phyloP scores from a whole-genome alignment of 92 coral and sea anemone species.

The Epizoanthus rinbou region DNA sequence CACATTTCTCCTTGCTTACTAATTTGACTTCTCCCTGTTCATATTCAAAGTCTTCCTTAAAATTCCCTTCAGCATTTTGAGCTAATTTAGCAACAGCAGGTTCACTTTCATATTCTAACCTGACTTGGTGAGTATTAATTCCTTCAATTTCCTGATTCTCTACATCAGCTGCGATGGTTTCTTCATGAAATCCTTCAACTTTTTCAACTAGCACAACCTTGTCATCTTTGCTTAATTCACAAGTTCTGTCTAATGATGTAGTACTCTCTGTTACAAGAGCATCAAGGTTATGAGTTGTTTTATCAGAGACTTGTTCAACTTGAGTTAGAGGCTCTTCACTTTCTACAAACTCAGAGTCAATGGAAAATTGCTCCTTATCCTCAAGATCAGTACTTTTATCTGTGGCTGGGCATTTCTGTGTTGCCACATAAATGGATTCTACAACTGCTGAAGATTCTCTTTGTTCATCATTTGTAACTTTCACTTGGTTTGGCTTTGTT shows the following conservation, averaged over 20 bases:
- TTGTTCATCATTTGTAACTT: background rate
- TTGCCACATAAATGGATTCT: background rate
- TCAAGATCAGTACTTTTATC: background rate
- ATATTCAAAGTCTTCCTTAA: background rate
- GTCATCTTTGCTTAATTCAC: background rate
- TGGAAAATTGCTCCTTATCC: background rate
- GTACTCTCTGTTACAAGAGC: background rate
- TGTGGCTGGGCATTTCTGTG: background rate
- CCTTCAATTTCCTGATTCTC: background rate
- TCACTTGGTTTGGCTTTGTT: background rate
- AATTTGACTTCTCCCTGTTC: background rate
- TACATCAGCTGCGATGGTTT: background rate
- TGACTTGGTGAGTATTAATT: too few relatives aligned
- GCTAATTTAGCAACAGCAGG: background rate
- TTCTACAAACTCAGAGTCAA: background rate
- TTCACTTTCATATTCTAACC: too few relatives aligned
- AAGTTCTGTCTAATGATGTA: conserved; percentile 2
- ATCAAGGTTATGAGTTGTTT: background rate
- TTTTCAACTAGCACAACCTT: background rate
- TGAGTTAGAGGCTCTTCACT: background rate
- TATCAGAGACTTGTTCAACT: background rate
- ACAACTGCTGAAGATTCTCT: background rate
- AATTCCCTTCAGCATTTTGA: background rate
- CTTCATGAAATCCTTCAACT: background rate
- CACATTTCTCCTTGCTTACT: background rate